These are phyloP conservation scores for Drosophila fulvimacula DNA, from an alignment of 2,888 invertebrate genomes.

Conservation along the genomic window DNA sequence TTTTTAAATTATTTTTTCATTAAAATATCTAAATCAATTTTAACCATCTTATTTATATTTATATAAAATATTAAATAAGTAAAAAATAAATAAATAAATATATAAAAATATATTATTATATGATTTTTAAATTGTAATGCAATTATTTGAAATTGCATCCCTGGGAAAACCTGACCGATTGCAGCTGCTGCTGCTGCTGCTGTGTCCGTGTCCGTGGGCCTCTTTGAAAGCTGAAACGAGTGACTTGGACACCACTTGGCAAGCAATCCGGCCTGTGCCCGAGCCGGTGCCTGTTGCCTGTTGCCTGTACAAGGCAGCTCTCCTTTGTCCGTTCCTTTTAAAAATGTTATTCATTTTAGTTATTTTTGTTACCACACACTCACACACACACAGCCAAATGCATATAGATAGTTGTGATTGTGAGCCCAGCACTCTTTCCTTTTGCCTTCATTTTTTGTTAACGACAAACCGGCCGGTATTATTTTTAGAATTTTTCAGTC, in stretches of 20 bases:
- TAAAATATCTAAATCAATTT: no score
- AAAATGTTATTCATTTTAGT: constrained; percentile 73
- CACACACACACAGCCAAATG: constrained; percentile 27
- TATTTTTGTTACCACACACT: constrained; percentile 59
- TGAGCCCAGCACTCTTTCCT: constrained; percentile 58
- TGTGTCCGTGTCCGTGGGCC: constrained; percentile 55
- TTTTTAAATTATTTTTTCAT: no score
- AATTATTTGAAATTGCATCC: constrained; percentile 18
- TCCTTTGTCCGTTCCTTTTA: constrained; percentile 61
- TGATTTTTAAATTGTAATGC: background rate
- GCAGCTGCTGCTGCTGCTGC: constrained; percentile 70
- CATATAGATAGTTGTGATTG: constrained; percentile 51
- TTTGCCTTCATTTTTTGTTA: constrained; percentile 46
- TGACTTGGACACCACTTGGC: constrained; percentile 71
- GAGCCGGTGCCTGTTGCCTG: constrained; percentile 28
- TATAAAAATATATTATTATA: no score
- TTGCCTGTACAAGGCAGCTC: constrained; percentile 39
- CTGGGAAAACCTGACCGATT: constrained; percentile 58
- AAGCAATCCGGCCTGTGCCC: constrained; percentile 39
- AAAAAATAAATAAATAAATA: no score
- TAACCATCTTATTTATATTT: background rate
- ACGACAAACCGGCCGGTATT: constrained; percentile 81
- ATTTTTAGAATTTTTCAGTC: constrained; percentile 82
- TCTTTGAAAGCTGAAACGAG: constrained; percentile 62
- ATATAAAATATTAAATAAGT: background rate